Percentiles rank a stretch among this genome's conserved stretches.
phyloP scores from a whole-genome alignment of 2,888 invertebrate genomes.

The Aelia acuminata region DNA sequence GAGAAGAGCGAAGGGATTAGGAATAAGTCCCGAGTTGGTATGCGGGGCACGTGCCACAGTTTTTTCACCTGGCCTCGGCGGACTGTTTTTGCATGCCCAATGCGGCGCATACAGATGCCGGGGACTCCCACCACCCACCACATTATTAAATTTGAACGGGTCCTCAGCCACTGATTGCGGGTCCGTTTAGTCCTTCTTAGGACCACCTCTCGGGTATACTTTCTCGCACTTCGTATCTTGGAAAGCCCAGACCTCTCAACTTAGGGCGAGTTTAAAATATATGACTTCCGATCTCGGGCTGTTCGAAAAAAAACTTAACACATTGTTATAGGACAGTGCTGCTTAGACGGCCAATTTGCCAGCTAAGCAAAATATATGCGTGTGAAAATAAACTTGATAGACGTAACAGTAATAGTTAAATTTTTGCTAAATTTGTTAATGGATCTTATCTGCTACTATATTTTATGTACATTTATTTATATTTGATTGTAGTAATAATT shows the following conservation, averaged over 20 bases:
- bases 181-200: constrained; percentile 30
- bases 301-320: too few relatives aligned
- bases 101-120: constrained; percentile 21
- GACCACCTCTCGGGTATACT: background rate
- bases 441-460: too few relatives aligned
- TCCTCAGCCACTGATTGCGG: constrained; percentile 21
- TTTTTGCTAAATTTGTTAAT: too few relatives aligned
- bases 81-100: constrained; percentile 31
- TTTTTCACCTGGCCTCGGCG: constrained; percentile 45
- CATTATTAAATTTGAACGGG: constrained; percentile 44
- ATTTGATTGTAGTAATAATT: too few relatives aligned
- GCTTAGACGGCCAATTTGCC: too few relatives aligned
- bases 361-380: too few relatives aligned
- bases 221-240: background rate
- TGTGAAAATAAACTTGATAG: too few relatives aligned
- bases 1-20: background rate
- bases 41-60: background rate
- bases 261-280: too few relatives aligned
- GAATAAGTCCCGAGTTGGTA: background rate
- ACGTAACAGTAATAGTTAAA: too few relatives aligned
- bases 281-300: too few relatives aligned
- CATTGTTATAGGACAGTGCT: too few relatives aligned
- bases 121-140: background rate
- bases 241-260: background rate
- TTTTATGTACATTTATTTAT: too few relatives aligned